A percentile compares a stretch with the other conserved stretches of the same genome.
Conservation (phyloP, 1,140 invertebrate species). For the Pseudomyrmex gracilis region DNA sequence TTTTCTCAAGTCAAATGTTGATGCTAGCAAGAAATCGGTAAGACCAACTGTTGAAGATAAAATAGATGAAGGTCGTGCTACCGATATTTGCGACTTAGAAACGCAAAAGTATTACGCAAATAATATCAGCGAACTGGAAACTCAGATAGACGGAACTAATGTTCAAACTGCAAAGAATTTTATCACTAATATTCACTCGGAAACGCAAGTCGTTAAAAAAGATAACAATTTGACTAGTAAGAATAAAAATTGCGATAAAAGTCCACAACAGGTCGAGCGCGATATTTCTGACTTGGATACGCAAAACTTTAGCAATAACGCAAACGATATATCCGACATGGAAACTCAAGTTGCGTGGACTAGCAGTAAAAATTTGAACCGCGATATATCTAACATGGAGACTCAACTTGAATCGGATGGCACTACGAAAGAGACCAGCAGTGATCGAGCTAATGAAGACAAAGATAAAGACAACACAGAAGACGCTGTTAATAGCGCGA, state of each 20-base stretch:
- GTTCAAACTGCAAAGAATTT: neutral
- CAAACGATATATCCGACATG: neutral
- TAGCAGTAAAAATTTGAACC: neutral
- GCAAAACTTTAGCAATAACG: constrained; percentile 5
- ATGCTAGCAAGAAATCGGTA: neutral
- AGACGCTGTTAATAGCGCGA: neutral
- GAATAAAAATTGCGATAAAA: neutral
- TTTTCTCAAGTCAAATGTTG: neutral
- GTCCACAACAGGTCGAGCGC: neutral
- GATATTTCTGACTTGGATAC: constrained; percentile 45
- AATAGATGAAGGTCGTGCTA: neutral
- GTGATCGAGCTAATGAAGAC: neutral
- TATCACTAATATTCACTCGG: constrained; percentile 8
- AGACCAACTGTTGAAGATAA: neutral
- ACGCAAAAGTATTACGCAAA: constrained; percentile 24
- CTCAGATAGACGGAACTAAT: constrained; percentile 26
- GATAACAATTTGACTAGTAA: neutral
- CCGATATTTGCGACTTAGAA: constrained; percentile 47
- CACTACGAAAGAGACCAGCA: neutral
- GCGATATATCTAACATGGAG: constrained; percentile 14
- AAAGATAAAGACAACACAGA: neutral
- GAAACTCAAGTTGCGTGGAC: constrained; percentile 8
- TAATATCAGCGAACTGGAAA: constrained; percentile 62
- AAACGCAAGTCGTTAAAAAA: neutral
- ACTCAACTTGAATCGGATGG: neutral